phyloP scores from a whole-genome alignment of 2,888 invertebrate genomes.

The Napeogenes sylphis region DNA sequence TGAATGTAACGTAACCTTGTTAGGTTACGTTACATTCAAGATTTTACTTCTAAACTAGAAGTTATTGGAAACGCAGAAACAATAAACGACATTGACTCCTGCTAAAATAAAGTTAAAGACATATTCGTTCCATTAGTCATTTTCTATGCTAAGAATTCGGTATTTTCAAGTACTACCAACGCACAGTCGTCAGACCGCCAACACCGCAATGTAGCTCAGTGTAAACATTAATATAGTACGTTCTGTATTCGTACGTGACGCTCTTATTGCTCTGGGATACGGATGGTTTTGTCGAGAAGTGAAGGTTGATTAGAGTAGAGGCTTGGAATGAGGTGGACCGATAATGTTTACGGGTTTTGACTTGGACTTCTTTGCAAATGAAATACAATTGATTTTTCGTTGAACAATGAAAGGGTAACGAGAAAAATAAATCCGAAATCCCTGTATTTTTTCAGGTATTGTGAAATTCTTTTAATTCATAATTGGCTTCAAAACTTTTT shows the following conservation, averaged over 20 bases:
- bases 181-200: no score
- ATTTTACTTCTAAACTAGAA: no score
- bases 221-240: constrained; percentile 1
- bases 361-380: constrained; percentile 1
- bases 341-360: constrained; percentile 6
- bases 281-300: background rate
- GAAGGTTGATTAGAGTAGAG: constrained; percentile 12
- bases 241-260: background rate
- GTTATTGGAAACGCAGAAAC: no score
- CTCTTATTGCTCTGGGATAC: background rate
- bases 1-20: no score
- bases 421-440: background rate
- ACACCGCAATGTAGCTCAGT: background rate
- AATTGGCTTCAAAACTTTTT: background rate
- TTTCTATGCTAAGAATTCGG: no score
- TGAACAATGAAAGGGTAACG: background rate
- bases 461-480: background rate
- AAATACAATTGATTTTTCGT: background rate
- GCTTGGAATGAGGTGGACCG: constrained; percentile 12
- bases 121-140: no score
- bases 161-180: no score
- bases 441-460: background rate
- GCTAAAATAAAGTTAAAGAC: no score
- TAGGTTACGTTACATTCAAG: no score
- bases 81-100: no score